Base-by-base conservation (phyloP, 2,888 invertebrate species). In the Ophion slaviceki region DNA sequence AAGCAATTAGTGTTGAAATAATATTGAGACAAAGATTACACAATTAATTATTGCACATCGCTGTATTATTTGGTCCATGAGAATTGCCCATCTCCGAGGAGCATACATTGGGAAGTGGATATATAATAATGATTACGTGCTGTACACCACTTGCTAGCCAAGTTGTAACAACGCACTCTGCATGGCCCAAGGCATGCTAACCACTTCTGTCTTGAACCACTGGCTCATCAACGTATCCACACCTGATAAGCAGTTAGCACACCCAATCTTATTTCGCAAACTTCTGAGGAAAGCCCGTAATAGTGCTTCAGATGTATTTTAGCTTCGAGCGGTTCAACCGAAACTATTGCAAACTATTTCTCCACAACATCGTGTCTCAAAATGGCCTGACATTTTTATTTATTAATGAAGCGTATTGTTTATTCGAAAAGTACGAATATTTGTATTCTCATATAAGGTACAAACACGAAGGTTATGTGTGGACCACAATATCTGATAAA, bases 91-190 rank as follows among this genome's bases (percentile, higher is more conserved):
- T 64, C 74, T 53, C 32, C 32, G 67, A 40, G 45, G 66, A 72
- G 75, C 67, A 59, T 53, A 74, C 64, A 66, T 70, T 7, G 72
- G 66, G 81, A 82, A 81, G 70, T 78, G 91, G 91, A 92, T 92
- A 91, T 91, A 92, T 91, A 91, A 91, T 93, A 92, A 93, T 93
- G 93, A 92, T 91, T 68, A 72, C 40, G 20, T 32, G 68, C 28
- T 61, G 45, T 14, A 24, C 28, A 28, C n/a, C 72, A 79, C 67
- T 74, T 75, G 74, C 62, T 75, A 66, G 91, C 91, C 91, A 92
- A 93, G 91, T 92, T 93, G 40, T 80, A 62, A 62, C 66, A 62
- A 91, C 92, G 90, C 91, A 92, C 90, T 90, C 89, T 59, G 87
- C 89, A 90, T 91, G 88, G 92, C 93, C 90, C 85, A 82, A 87